Base-by-base conservation (phyloP, 1,140 invertebrate genomes). In the Tachypleus tridentatus region DNA sequence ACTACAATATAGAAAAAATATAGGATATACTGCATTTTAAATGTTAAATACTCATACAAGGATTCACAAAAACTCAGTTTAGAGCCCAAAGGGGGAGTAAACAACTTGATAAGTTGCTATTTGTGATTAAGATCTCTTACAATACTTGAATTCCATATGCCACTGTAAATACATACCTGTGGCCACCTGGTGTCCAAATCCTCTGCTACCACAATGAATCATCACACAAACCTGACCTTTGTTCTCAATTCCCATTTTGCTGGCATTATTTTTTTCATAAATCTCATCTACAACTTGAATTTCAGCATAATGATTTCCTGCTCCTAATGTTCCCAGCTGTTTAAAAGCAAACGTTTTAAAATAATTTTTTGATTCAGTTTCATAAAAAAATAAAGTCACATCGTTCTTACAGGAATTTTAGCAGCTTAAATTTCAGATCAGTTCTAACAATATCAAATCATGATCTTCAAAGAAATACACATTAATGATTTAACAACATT, bases 251-350 rank as follows among this genome's bases (percentile, higher is more conserved):
- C 97, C 97, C 97, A 99, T 99, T 81, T 98, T 98, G 63, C 84
- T 86, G 58, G 97, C 97, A 71, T 93, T 93, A 84, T 86, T 95
- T 78, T 96, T 93, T 76, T 99, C 93, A 79, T 84, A 99, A 71
- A 99, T 99, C 82, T 99, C 95, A 77, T 99, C 97, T 4, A 99
- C 96, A 0, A 99, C 92, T 75, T 86, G 84, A 74, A 99, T 98
- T 81, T 99, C 97, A 5, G 96, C 95, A 82, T 99, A 99, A 77
- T 99, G 97, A 79, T 99, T 99, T 53, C 97, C 97, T 70, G 97
- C 97, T 59, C 97, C 97, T 59, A 99, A 80, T 10, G 97, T 99
- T 64, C 97, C 97, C 60, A 99, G 78, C 85, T 88, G 64, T 53
- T 78, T 76, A 70, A 64, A 67, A 60, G 62, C 67, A 69, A 61